Percentiles rank a stretch among this genome's conserved stretches.
Evolutionary conservation across 2,113 vertebrate species (phyloP).

Genomic region (Gobiocypris rarus): DNA sequence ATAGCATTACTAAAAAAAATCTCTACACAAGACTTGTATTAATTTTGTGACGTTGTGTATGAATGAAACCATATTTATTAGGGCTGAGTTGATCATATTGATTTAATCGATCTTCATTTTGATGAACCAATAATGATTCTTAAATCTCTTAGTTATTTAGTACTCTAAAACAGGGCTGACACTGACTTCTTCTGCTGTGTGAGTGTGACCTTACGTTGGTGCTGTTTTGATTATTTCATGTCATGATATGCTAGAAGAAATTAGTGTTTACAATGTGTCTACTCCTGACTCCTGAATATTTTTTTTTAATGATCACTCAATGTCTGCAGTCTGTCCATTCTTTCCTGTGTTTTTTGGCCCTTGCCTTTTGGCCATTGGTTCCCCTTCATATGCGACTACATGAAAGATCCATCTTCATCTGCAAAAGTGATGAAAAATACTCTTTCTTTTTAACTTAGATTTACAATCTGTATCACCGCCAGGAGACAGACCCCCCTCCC

Average conservation of each 20-base stretch:
- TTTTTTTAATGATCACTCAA: not conserved
- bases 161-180: too few species aligned
- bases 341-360: not conserved
- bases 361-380: not conserved
- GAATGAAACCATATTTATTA: too few species aligned
- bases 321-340: not conserved
- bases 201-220: not conserved
- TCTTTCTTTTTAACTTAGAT: conserved; percentile 61
- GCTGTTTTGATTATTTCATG: not conserved
- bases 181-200: too few species aligned
- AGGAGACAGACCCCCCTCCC: conserved; percentile 41
- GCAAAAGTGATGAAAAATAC: conserved; percentile 61
- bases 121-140: too few species aligned
- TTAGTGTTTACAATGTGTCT: not conserved
- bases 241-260: not conserved
- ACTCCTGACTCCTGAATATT: not conserved
- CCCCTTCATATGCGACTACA: conserved; percentile 31
- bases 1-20: too few species aligned
- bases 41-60: too few species aligned
- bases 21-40: too few species aligned
- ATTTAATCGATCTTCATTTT: too few species aligned
- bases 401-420: conserved; percentile 60
- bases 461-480: conserved; percentile 60
- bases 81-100: too few species aligned
- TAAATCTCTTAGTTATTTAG: too few species aligned